Conservation (phyloP, 2,797 vertebrate genomes). For the Coendou prehensilis region DNA sequence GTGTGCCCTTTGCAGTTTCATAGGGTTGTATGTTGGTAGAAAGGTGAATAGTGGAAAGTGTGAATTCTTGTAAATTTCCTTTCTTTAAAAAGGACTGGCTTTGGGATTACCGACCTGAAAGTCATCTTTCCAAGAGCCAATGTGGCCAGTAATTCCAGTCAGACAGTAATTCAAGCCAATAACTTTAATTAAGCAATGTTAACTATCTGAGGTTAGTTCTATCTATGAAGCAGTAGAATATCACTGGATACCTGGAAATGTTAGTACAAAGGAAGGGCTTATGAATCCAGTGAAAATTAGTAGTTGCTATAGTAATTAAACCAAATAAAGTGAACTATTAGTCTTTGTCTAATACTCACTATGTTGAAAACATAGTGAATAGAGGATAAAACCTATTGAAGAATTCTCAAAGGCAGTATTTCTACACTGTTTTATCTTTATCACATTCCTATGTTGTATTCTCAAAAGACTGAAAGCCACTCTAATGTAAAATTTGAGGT, state of each 20-base stretch:
- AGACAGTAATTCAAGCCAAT: background rate
- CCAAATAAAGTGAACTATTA: background rate
- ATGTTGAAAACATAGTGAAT: background rate
- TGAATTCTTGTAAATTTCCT: background rate
- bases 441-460: background rate
- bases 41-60: background rate
- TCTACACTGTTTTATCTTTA: background rate
- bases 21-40: background rate
- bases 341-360: background rate
- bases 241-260: background rate
- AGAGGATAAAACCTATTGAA: background rate
- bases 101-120: background rate
- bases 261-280: background rate
- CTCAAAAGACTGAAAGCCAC: background rate
- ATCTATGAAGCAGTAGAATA: background rate
- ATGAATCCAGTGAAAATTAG: background rate
- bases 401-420: background rate
- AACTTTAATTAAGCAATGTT: background rate
- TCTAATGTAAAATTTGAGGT: background rate
- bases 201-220: background rate
- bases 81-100: slow-evolving; percentile 11
- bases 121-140: slow-evolving; percentile 2
- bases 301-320: slow-evolving; percentile 33
- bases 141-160: background rate
- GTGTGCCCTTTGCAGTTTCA: background rate